Evolutionary conservation across 2,797 vertebrate species (phyloP).

Genomic region (Fratercula arctica): DNA sequence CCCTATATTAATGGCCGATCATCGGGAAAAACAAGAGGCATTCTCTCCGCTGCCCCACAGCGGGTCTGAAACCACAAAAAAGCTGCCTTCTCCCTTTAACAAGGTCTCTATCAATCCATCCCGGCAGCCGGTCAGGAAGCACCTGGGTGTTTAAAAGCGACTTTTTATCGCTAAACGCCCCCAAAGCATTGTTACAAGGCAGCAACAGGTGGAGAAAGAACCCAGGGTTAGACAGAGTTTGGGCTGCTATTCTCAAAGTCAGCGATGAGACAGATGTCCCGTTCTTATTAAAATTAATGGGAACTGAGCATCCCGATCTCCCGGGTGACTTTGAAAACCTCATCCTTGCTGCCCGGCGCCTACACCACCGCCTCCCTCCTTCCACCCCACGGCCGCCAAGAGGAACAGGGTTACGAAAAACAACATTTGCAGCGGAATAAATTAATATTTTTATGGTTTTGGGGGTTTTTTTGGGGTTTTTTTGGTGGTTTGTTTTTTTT

Average conservation of each 20-base stretch:
- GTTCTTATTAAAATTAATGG: conserved; percentile 64
- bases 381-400: background rate
- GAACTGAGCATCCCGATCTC: conserved; percentile 20
- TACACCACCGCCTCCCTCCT: background rate
- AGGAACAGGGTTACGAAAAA: background rate
- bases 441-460: background rate
- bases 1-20: background rate
- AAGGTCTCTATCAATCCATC: background rate
- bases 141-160: background rate
- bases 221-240: conserved; percentile 49
- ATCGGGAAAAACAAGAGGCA: background rate
- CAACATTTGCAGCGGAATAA: background rate
- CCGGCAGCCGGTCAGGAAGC: background rate
- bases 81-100: background rate
- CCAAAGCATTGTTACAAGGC: background rate
- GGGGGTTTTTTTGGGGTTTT: too few relatives aligned
- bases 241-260: conserved; percentile 59
- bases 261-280: conserved; percentile 51
- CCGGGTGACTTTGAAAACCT: conserved; percentile 44
- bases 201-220: conserved; percentile 40
- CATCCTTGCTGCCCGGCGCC: background rate
- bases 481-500: too few relatives aligned
- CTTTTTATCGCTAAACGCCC: conserved; percentile 20
- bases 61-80: background rate
- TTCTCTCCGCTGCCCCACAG: background rate